Evolutionary conservation across 2,113 vertebrate species (phyloP).

Genomic region (Cardinalis cardinalis): DNA sequence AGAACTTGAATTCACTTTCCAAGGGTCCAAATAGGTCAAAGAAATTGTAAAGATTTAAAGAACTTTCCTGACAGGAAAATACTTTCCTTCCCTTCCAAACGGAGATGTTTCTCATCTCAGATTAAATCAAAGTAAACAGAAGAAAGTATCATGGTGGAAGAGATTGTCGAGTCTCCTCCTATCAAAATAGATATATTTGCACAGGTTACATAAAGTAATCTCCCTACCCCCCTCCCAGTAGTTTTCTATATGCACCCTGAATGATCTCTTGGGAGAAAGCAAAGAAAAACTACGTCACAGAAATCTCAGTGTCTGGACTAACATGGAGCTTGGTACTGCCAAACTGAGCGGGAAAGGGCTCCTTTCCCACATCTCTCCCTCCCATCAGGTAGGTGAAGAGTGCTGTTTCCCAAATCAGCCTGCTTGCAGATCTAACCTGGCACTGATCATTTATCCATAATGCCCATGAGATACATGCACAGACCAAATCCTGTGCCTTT

Average conservation of each 20-base stretch:
- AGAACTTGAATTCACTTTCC: neutral
- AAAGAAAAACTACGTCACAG: neutral
- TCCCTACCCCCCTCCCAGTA: accelerated
- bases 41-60: neutral
- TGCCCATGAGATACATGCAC: neutral
- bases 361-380: neutral
- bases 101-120: neutral
- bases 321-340: accelerated
- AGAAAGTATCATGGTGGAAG: neutral
- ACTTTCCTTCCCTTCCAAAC: neutral
- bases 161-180: accelerated
- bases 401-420: neutral
- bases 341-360: neutral
- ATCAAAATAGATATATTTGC: neutral
- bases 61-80: neutral
- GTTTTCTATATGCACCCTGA: neutral
- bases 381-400: neutral
- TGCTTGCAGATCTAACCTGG: neutral
- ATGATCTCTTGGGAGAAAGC: neutral
- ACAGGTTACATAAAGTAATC: neutral
- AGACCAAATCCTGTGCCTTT: neutral
- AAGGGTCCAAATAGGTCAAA: neutral
- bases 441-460: neutral
- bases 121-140: neutral
- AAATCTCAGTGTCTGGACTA: neutral